phyloP scores from a whole-genome alignment of 2,113 vertebrate genomes.

The Columba janthina region DNA sequence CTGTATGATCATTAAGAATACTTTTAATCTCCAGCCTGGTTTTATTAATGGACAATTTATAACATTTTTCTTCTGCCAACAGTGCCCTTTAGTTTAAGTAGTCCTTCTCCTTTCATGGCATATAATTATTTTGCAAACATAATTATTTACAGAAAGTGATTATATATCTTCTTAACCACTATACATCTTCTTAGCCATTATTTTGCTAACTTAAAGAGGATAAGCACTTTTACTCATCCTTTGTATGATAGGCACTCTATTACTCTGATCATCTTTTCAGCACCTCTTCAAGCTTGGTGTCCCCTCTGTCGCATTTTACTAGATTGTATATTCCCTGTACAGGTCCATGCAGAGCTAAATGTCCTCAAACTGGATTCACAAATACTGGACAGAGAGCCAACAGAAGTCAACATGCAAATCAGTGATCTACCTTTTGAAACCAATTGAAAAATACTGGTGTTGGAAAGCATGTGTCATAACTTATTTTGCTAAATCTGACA shows the following conservation, averaged over 20 bases:
- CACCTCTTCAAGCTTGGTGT: background rate
- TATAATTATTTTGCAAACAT: slow-evolving; percentile 25
- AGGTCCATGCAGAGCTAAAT: background rate
- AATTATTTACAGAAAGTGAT: slow-evolving; percentile 29
- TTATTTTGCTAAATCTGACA: background rate
- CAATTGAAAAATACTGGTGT: background rate
- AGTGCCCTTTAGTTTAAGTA: slow-evolving; percentile 41
- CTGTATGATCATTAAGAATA: slow-evolving; percentile 17
- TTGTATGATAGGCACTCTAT: background rate
- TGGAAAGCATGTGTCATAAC: background rate
- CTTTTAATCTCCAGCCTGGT: slow-evolving; percentile 28
- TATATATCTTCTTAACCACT: background rate
- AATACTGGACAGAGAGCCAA: background rate
- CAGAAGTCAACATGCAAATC: background rate
- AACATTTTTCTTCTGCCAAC: slow-evolving; percentile 42
- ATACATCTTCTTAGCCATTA: background rate
- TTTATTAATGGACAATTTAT: slow-evolving; percentile 38
- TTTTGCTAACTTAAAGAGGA: background rate
- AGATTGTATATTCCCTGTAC: background rate
- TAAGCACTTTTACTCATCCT: background rate
- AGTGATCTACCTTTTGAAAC: background rate
- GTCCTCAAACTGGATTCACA: background rate
- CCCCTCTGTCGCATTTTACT: background rate
- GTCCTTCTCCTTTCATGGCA: background rate
- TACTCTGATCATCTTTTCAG: background rate